phyloP scores from a whole-genome alignment of 2,113 vertebrate genomes.

The Triplophysa tibetana region DNA sequence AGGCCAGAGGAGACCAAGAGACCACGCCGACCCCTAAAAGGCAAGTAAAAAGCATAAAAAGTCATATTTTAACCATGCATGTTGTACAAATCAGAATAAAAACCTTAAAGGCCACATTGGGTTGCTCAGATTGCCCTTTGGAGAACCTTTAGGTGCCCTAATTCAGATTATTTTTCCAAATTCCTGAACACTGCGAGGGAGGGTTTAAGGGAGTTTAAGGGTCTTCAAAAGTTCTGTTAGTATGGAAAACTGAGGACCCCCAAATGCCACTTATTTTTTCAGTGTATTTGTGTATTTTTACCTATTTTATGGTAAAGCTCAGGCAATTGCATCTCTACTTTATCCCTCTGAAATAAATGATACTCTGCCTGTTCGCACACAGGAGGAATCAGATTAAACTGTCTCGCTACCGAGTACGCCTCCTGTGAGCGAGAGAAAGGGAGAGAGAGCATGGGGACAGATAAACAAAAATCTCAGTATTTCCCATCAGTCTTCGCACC shows the following conservation, averaged over 20 bases:
- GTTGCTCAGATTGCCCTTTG: too few species aligned
- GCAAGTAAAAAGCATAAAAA: neutral
- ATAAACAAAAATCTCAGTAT: neutral
- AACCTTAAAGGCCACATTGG: too few species aligned
- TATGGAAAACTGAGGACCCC: too few species aligned
- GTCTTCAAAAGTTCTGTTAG: too few species aligned
- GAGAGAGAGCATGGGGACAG: neutral
- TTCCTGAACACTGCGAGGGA: too few species aligned
- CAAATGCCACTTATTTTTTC: neutral
- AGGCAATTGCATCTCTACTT: constrained; percentile 94
- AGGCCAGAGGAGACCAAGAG: constrained; percentile 96
- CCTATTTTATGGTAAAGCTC: constrained; percentile 98
- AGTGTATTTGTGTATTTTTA: constrained; percentile 59
- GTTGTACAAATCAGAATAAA: neutral
- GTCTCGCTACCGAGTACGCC: constrained; percentile 94
- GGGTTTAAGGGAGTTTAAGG: too few species aligned
- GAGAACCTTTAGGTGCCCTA: too few species aligned
- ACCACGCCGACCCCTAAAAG: constrained; percentile 91
- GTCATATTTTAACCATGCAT: neutral
- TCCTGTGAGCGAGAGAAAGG: constrained; percentile 73
- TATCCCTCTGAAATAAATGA: constrained; percentile 96
- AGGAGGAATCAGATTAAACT: constrained; percentile 96
- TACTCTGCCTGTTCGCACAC: constrained; percentile 98
- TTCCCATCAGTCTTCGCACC: neutral
- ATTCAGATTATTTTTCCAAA: too few species aligned